These are phyloP conservation scores for Pseudorhombus dupliciocellatus DNA, from an alignment of 2,113 vertebrate species.

Conservation along the genomic window DNA sequence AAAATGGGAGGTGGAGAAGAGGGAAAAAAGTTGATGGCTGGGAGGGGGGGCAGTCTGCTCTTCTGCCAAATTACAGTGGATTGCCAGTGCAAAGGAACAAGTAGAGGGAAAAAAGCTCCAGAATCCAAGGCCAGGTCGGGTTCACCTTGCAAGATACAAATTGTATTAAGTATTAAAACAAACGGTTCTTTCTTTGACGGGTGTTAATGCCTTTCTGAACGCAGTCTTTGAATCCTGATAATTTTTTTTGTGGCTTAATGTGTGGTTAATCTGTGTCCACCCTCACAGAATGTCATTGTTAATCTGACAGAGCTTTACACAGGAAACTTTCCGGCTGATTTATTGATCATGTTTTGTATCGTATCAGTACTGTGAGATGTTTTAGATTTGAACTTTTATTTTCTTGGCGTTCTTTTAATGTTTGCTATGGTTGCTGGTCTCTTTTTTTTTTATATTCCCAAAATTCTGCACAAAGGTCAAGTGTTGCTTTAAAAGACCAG, in stretches of 20 bases:
- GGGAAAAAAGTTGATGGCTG: conserved; percentile 20
- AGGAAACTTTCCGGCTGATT: conserved; percentile 54
- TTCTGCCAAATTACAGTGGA: conserved; percentile 21
- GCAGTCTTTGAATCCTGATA: conserved; percentile 57
- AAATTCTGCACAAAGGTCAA: conserved; percentile 74
- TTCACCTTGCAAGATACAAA: conserved; percentile 14
- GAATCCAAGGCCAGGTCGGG: conserved; percentile 34
- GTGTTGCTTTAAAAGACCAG: conserved; percentile 66
- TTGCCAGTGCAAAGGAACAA: conserved; percentile 15
- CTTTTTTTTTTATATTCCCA: conserved; percentile 40
- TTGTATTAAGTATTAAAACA: conserved; percentile 33
- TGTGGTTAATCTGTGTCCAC: conserved; percentile 59
- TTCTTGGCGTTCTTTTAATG: conserved; percentile 40
- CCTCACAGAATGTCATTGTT: conserved; percentile 53
- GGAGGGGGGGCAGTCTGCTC: conserved; percentile 23
- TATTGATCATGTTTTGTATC: conserved; percentile 70
- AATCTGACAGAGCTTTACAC: conserved; percentile 66
- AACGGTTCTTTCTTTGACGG: conserved; percentile 2
- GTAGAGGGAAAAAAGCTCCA: not conserved
- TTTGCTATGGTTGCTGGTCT: conserved; percentile 63
- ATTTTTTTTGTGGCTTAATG: conserved; percentile 55
- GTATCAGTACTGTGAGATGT: conserved; percentile 74
- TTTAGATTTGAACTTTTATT: conserved; percentile 49
- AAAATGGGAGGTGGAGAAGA: conserved; percentile 2
- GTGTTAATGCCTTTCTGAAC: conserved; percentile 37